Evolutionary conservation across 2,797 vertebrate species (phyloP).

Genomic region (Babyrousa celebensis): DNA sequence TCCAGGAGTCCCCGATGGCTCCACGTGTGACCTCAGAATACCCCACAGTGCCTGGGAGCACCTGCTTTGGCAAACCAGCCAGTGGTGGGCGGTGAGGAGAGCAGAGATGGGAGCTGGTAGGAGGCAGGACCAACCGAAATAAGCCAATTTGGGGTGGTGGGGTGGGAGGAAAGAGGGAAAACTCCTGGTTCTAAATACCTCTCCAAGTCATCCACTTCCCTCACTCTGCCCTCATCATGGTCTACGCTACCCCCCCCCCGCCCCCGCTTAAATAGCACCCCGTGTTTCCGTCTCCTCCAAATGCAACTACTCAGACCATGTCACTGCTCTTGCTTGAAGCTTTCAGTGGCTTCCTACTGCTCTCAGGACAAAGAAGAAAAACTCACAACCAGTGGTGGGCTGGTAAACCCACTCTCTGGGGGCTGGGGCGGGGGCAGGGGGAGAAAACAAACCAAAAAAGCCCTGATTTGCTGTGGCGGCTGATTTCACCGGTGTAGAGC

Average conservation of each 20-base stretch:
- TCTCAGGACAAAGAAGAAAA: constrained; percentile 8
- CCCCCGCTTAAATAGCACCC: too few species aligned
- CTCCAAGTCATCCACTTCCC: background rate
- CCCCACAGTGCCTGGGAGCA: rapidly evolving
- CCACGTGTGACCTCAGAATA: rapidly evolving
- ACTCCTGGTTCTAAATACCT: too few species aligned
- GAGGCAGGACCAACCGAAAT: rapidly evolving
- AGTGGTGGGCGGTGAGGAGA: background rate
- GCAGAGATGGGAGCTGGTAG: background rate
- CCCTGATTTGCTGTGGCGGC: background rate
- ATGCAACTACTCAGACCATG: background rate
- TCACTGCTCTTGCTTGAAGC: background rate
- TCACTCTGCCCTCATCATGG: rapidly evolving
- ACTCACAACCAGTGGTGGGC: background rate
- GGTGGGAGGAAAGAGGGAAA: background rate
- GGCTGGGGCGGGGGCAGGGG: background rate
- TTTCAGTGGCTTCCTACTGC: background rate
- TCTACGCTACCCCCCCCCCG: rapidly evolving
- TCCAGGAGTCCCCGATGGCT: background rate
- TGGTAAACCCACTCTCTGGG: background rate
- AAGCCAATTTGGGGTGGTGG: too few species aligned
- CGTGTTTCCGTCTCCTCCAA: background rate
- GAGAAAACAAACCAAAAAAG: background rate
- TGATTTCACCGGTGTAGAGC: background rate
- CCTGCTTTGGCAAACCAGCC: too few species aligned